Evolutionary conservation across 2,888 invertebrate genomes (phyloP), one percentile per base, ranked within the genome.

Genomic region (Apamea monoglypha): DNA sequence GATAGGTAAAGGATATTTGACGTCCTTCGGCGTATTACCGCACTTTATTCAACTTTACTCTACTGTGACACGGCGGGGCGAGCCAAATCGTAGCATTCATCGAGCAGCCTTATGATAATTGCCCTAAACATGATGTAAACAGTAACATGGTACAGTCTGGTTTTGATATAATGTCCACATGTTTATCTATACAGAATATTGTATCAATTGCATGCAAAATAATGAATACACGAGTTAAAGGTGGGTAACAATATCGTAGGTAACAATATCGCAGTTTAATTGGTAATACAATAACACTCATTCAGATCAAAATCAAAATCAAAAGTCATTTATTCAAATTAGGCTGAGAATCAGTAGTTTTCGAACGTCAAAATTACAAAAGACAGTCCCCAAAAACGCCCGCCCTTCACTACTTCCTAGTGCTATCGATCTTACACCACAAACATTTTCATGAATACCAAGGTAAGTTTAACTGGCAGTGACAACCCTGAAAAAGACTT

Each of bases 401-500:
- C n/a, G n/a, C n/a, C n/a, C n/a, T n/a, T n/a, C n/a, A n/a, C n/a
- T n/a, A n/a, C n/a, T n/a, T n/a, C n/a, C n/a, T n/a, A n/a, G n/a
- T n/a, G n/a, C n/a, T n/a, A n/a, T n/a, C n/a, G n/a, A n/a, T n/a
- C n/a, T n/a, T 56, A 56, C 25, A 8, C 2, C 56, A 56, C 25
- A 25, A 56, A 56, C 2, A 25, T 25, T 56, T 56, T 56, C 10
- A 25, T 2, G 2, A 56, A 56, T 25, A 10, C 25, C 25, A 77
- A 64, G n/a, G 8, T 18, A 50, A 18, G 10, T 44, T 56, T 53
- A 67, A 61, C 21, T 29, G 12, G 0, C 2, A 61, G 50, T 29
- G 68, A 36, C 50, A 82, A 44, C 85, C 82, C 85, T 82, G 29
- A 25, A 53, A 50, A 59, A 21, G 16, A 44, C n/a, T 82, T 69